Conservation (phyloP, 2,888 invertebrate species). For the Hirtodrosophila duncani region DNA sequence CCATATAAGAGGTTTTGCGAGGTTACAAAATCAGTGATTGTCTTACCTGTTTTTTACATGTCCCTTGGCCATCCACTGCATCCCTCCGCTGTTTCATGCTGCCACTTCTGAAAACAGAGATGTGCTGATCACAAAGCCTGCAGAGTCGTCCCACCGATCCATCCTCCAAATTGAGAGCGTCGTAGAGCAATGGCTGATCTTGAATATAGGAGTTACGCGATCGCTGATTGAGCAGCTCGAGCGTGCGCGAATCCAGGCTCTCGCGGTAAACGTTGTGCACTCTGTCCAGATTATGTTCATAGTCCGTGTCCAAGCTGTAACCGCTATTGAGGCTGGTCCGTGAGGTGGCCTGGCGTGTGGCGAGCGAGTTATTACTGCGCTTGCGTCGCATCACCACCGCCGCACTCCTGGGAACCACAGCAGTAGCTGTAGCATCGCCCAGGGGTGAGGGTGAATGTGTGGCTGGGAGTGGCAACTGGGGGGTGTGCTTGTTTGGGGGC, state of each 20-base stretch:
- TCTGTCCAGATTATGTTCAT: constrained; percentile 75
- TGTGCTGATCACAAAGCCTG: constrained; percentile 26
- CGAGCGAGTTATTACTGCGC: constrained; percentile 42
- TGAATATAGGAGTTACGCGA: constrained; percentile 74
- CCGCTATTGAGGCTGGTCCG: constrained; percentile 53
- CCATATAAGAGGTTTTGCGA: no score
- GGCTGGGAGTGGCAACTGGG: constrained; percentile 28
- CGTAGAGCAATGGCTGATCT: constrained; percentile 65
- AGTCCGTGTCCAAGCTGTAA: constrained; percentile 69
- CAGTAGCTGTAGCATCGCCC: background rate
- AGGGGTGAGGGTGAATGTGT: constrained; percentile 32
- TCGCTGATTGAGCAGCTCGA: constrained; percentile 74
- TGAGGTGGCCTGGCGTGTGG: constrained; percentile 42
- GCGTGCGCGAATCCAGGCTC: constrained; percentile 76
- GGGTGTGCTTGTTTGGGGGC: constrained; percentile 1
- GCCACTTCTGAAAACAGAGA: constrained; percentile 36
- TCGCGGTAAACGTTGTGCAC: constrained; percentile 77
- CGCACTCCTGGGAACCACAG: no score
- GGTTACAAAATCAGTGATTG: background rate
- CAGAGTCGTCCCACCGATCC: constrained; percentile 54
- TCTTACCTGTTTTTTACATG: constrained; percentile 52
- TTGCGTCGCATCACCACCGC: constrained; percentile 68
- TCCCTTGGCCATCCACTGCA: constrained; percentile 46
- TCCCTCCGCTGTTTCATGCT: constrained; percentile 46
- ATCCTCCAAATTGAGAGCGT: constrained; percentile 74